Conservation (phyloP, 30 jellyfish, hydroid and myxozoan species). For the Rhopilema esculentum region DNA sequence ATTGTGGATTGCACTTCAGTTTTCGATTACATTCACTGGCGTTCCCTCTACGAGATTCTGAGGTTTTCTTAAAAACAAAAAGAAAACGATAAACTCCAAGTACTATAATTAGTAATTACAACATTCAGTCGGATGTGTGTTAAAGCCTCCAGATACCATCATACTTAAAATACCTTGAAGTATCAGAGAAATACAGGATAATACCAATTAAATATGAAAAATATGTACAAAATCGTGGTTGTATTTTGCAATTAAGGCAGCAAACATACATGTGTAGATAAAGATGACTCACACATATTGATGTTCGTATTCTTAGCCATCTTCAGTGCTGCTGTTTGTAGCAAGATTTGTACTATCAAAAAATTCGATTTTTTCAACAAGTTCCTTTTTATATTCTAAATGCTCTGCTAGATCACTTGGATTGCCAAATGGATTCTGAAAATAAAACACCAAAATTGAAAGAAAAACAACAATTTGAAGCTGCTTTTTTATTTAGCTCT, state of each 20-base stretch:
- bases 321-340: neutral
- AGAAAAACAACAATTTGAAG: no score
- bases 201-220: neutral
- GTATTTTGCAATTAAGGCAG: neutral
- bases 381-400: slow-evolving; percentile 29
- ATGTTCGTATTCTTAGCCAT: neutral
- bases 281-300: neutral
- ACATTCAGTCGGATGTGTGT: neutral
- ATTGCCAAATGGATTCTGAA: slow-evolving; percentile 67
- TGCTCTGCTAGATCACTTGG: slow-evolving; percentile 67
- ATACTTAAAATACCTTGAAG: no score
- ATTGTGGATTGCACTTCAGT: no score
- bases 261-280: neutral
- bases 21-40: no score
- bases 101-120: neutral
- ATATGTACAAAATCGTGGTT: neutral
- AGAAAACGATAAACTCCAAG: no score
- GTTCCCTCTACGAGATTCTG: no score
- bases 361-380: slow-evolving; percentile 68
- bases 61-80: no score
- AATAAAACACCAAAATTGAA: neutral
- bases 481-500: no score
- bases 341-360: neutral
- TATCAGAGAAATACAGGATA: neutral
- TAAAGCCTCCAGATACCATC: no score